Evolutionary conservation across 2,888 invertebrate genomes (phyloP), one percentile per base, ranked within the genome.

Genomic region (Syrphus vitripennis): DNA sequence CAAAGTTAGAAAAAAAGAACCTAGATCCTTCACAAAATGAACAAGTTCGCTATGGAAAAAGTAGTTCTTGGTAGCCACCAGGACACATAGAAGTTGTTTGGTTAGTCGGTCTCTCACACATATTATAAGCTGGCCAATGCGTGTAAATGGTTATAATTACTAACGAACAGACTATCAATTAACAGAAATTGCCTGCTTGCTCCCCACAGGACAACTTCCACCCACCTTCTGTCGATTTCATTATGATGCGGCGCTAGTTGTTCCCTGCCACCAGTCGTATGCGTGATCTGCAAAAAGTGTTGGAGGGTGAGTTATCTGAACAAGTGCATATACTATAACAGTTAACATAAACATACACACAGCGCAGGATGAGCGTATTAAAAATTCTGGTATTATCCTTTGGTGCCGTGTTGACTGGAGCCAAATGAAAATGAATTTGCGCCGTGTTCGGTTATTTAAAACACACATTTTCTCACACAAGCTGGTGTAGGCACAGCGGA

Each of bases 391-490:
- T 84, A 72, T 80, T 76, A 76, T 69, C 80, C 84, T 65, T 80
- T 80, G 84, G 84, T 77, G 84, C 84, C 84, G 80, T 76, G 84
- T 80, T 84, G 84, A 61, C 84, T 84, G 84, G 83, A 84, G 80
- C 83, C 80, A 84, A 83, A 75, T 76, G 71, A 76, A 84, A 84
- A 84, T 76, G 84, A 69, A 80, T 77, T 80, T 48, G 45, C 67
- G 57, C 67, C 42, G 67, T 76, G 65, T 67, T 76, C 55, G 45
- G 76, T 76, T 80, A 84, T 84, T 84, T 80, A 76, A 84, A 84
- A 84, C 76, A 69, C 55, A 79, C 83, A 79, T 48, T 70, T 69
- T 53, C 72, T 61, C 80, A 48, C 70, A 67, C 48, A 63, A 63
- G 10, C 57, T 31, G n/a, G 3, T 57, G 50, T 1, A 24, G 40